phyloP scores from a whole-genome alignment of 2,888 invertebrate species.

The Phengaris alcon region DNA sequence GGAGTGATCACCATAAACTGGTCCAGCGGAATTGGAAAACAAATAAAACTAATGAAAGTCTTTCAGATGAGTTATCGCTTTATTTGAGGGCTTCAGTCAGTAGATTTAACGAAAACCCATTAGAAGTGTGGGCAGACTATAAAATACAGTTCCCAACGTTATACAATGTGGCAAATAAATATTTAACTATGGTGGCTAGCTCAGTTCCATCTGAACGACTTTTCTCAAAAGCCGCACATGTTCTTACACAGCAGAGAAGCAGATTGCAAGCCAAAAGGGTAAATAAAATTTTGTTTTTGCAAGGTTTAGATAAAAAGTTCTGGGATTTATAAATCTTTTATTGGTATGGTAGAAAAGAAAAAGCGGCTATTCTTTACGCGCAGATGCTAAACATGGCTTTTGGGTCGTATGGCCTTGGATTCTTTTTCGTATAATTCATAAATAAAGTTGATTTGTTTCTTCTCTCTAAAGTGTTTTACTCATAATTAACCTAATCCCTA shows the following conservation, averaged over 20 bases:
- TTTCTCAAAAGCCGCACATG: slow-evolving; percentile 41
- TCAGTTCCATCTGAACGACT: slow-evolving; percentile 38
- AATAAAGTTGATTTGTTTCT: slow-evolving; percentile 19
- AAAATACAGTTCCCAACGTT: slow-evolving; percentile 36
- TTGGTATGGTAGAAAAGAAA: too few species aligned
- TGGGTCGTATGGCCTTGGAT: background rate
- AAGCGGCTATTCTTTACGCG: too few species aligned
- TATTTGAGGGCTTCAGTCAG: slow-evolving; percentile 41
- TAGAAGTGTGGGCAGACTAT: slow-evolving; percentile 40
- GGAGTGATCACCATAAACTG: slow-evolving; percentile 44
- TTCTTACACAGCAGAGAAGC: slow-evolving; percentile 38
- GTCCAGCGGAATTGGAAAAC: slow-evolving; percentile 43
- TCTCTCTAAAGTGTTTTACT: background rate
- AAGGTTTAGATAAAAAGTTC: slow-evolving; percentile 37
- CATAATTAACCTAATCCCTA: slow-evolving; percentile 28
- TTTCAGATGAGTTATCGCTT: slow-evolving; percentile 38
- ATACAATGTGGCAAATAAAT: slow-evolving; percentile 33
- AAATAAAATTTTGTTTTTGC: slow-evolving; percentile 40
- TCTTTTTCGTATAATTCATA: background rate
- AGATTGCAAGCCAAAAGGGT: slow-evolving; percentile 38
- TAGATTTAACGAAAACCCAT: slow-evolving; percentile 40
- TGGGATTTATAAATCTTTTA: slow-evolving; percentile 38
- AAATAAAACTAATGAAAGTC: slow-evolving; percentile 38
- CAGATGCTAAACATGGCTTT: background rate
- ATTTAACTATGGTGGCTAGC: slow-evolving; percentile 35